Conservation (phyloP, 2,888 invertebrate species). For the Euzetes globulus region DNA sequence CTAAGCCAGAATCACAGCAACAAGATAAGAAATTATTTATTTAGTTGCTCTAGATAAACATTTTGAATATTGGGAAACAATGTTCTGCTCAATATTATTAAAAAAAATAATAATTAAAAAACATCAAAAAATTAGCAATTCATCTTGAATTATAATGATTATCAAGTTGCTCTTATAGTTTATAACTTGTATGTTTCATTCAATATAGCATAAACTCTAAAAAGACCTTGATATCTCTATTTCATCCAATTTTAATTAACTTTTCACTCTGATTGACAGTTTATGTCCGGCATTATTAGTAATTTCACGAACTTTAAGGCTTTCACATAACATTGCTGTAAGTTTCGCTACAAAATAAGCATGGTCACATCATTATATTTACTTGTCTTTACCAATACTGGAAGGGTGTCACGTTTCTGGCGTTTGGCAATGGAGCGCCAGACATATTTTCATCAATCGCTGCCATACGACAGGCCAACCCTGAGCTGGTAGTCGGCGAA, state of each 20-base stretch:
- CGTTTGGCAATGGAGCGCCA: slow-evolving; percentile 63
- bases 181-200: too few relatives aligned
- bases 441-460: slow-evolving; percentile 51
- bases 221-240: neutral
- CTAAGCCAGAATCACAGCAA: too few relatives aligned
- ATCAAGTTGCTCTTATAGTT: too few relatives aligned
- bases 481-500: slow-evolving; percentile 40
- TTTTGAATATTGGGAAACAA: too few relatives aligned
- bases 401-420: slow-evolving; percentile 60
- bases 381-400: neutral
- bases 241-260: slow-evolving; percentile 46
- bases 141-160: too few relatives aligned
- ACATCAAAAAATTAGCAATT: too few relatives aligned
- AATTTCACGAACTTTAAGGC: slow-evolving; percentile 49
- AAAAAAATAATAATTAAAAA: too few relatives aligned
- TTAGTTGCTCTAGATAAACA: too few relatives aligned
- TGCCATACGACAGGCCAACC: slow-evolving; percentile 39
- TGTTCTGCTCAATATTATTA: too few relatives aligned
- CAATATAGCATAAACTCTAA: too few relatives aligned
- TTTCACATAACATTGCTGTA: slow-evolving; percentile 54
- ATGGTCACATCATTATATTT: neutral
- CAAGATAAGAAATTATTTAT: too few relatives aligned
- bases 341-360: slow-evolving; percentile 27
- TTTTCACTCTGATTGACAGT: too few relatives aligned
- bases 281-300: slow-evolving; percentile 54